phyloP scores from a whole-genome alignment of 2,888 invertebrate species.

The Acrocera orbiculus region DNA sequence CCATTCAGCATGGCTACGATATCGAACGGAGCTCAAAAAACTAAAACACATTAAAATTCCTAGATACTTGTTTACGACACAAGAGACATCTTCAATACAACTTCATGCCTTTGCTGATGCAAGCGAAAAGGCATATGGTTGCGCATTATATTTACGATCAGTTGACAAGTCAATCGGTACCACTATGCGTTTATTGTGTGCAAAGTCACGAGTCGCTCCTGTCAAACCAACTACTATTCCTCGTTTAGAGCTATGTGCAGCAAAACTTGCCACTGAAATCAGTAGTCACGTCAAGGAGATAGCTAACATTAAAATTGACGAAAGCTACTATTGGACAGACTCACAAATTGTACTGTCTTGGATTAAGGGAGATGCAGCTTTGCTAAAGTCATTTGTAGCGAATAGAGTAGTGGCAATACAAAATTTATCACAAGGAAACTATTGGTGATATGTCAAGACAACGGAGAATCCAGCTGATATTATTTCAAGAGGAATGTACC shows the following conservation, averaged over 20 bases:
- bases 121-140: slow-evolving; percentile 12
- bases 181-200: neutral
- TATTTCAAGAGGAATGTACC: neutral
- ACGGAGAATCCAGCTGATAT: neutral
- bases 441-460: neutral
- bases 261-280: slow-evolving; percentile 4
- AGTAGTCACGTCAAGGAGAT: too few species aligned
- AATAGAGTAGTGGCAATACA: slow-evolving; percentile 19
- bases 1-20: neutral
- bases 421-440: neutral
- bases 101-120: slow-evolving; percentile 14
- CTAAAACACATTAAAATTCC: neutral
- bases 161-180: neutral
- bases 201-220: neutral
- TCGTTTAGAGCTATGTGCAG: slow-evolving; percentile 1
- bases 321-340: slow-evolving; percentile 14
- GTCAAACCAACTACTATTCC: neutral
- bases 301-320: too few species aligned
- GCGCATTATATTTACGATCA: slow-evolving; percentile 10
- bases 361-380: slow-evolving; percentile 8
- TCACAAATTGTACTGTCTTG: slow-evolving; percentile 13
- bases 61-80: neutral
- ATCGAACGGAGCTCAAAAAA: neutral
- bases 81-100: neutral
- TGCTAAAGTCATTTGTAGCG: slow-evolving; percentile 13